Base-by-base conservation (phyloP, 2,797 vertebrate genomes). In the Loris lydekkerianus region DNA sequence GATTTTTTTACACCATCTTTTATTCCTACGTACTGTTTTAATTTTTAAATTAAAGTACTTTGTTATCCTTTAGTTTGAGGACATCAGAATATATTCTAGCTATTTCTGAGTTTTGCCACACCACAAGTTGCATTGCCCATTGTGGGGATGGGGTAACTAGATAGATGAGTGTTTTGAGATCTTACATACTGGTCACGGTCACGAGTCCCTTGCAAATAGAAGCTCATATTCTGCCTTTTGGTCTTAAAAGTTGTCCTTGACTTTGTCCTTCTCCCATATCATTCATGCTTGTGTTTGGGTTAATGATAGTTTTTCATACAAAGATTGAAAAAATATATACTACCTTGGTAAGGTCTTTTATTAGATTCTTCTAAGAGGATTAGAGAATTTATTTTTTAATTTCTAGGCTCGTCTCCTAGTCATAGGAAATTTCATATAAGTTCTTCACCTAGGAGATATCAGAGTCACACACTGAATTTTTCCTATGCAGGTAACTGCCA, bases 381-480 rank as follows among this genome's bases (percentile, higher is more conserved):
- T 72, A 94, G 70, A 75, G 34, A 34, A 9, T 70, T 88, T 67
- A 60, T n/a, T 92, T 60, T 84, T 97, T 75, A 86, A 76, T 3
- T 90, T 85, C 31, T 93, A 97, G 98, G 23, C 77, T 88, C 92
- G 69, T 98, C 97, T 80, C 40, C 97, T 96, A 13, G 58, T 65
- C 34, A 85, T 18, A 98, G 80, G 58, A 98, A 97, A 82, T 78
- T 69, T 2, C 92, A 70, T 80, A 93, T 67, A 17, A 6, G 81
- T 91, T 58, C 72, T 18, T 98, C 94, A 0, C 89, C 88, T 29
- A 97, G 85, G 85, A 97, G 89, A 97, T 29, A 61, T 53, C 86
- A 1, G 91, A 97, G 96, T 94, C 98, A 94, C 0, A 43, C 60
- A 10, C 96, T 98, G 1, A 84, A 85, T 15, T 80, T 94, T 25